Evolutionary conservation across 2,113 vertebrate genomes (phyloP), one percentile per base, ranked within the genome.

Genomic region (Passer montanus): DNA sequence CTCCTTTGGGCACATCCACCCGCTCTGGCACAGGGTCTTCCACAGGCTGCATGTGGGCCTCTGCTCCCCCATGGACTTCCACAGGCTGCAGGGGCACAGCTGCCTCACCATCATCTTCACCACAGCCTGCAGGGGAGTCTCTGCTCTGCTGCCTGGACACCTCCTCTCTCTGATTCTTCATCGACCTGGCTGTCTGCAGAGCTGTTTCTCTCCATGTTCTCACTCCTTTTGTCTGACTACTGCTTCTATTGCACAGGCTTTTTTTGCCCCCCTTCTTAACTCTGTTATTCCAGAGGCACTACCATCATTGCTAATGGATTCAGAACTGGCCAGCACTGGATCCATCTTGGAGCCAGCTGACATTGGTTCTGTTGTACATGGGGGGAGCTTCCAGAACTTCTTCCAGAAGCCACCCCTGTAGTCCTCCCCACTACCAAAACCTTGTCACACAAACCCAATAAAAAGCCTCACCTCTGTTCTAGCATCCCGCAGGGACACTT

Each of bases 261-360:
- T 53, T 30, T 6, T 11, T 1, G 8, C 9, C 7, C 2, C 13
- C 0, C 12, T 59, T 72, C 13, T 46, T 33, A 31, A 23, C 13
- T 47, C 17, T 33, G n/a, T 23, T 73, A 55, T 47, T 3, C 15
- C 30, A 23, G 22, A 79, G 52, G 26, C 26, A 23, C 10, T 43
- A 24, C 18, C 11, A 21, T 18, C 27, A 60, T 53, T 0, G 1
- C 22, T 17, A 15, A 39, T 22, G 41, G 67, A 72, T 39, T 47
- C 30, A 39, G 59, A 46, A 46, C 8, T 28, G 49, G 31, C 43
- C 64, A 77, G 72, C 17, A 39, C 4, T 26, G 52, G 52, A n/a
- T 53, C 18, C 3, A 0, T 86, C 41, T 43, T 21, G 30, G 46
- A 80, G 26, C 33, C 21, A 59, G n/a, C 12, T 35, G 18, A 46